Percentiles rank a stretch among this genome's conserved stretches.
Conservation (phyloP, 2,797 vertebrate genomes). For the Arctocebus calabarensis region DNA sequence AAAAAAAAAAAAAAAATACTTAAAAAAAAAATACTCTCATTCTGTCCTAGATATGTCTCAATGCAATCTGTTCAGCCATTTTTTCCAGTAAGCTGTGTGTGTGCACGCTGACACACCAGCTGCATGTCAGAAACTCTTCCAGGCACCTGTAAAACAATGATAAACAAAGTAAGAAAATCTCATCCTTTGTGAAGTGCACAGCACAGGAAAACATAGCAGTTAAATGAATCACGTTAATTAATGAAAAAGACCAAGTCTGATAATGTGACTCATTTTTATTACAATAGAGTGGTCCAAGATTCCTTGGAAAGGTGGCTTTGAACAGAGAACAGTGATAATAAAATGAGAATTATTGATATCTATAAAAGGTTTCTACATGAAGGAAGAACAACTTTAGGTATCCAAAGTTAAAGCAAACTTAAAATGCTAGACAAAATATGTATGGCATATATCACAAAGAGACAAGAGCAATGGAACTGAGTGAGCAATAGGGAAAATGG, state of each 20-base stretch:
- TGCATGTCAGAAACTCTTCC: background rate
- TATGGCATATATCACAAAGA: background rate
- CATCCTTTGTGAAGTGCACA: background rate
- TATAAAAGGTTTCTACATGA: background rate
- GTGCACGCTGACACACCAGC: background rate
- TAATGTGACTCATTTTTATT: background rate
- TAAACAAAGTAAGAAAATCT: background rate
- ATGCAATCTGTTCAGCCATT: background rate
- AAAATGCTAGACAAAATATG: background rate
- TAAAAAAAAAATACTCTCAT: too few relatives aligned
- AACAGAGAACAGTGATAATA: background rate
- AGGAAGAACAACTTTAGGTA: background rate
- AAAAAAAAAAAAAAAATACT: too few relatives aligned
- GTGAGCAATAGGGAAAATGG: background rate
- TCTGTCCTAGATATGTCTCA: background rate
- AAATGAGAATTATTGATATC: background rate
- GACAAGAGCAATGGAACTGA: background rate
- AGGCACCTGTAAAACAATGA: background rate
- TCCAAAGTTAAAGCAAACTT: background rate
- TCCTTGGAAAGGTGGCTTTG: background rate
- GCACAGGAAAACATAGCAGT: background rate
- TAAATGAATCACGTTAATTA: background rate
- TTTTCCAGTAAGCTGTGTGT: background rate
- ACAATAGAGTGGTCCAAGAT: background rate
- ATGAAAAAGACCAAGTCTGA: background rate